These are phyloP conservation scores for Xyliphius kryptos DNA, from an alignment of 2,113 vertebrate genomes.

Conservation along the genomic window DNA sequence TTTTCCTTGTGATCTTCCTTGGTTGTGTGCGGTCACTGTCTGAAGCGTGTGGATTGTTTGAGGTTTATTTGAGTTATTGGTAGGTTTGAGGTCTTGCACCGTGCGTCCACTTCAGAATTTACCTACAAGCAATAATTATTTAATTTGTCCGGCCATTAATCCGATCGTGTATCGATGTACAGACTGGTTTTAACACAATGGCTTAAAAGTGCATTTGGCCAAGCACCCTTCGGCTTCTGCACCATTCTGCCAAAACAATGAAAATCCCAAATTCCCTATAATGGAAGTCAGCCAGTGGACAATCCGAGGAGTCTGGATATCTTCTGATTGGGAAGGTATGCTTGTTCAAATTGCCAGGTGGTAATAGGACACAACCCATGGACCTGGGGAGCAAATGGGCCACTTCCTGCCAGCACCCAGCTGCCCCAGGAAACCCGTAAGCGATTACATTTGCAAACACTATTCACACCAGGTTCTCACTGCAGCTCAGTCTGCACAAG, in stretches of 20 bases:
- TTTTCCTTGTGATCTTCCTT: conserved; percentile 46
- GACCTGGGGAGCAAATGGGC: conserved; percentile 30
- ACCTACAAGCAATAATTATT: conserved; percentile 4
- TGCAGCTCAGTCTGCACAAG: too few relatives aligned
- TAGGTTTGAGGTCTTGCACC: not conserved
- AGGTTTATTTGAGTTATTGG: too few relatives aligned
- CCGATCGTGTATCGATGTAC: too few relatives aligned
- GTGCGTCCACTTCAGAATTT: conserved; percentile 3
- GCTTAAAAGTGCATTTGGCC: too few relatives aligned
- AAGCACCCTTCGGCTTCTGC: too few relatives aligned
- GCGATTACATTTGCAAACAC: too few relatives aligned
- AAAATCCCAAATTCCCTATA: conserved; percentile 21
- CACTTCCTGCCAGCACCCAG: conserved; percentile 46
- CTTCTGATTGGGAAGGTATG: not conserved
- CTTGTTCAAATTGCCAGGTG: conserved; percentile 31
- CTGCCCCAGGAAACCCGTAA: conserved; percentile 34
- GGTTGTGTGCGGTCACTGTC: not conserved
- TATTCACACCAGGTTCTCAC: too few relatives aligned
- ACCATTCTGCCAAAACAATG: too few relatives aligned
- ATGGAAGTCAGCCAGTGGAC: conserved; percentile 19
- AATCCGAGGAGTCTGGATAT: conserved; percentile 12
- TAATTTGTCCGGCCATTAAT: too few relatives aligned
- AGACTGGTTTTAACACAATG: too few relatives aligned
- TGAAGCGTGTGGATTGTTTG: too few relatives aligned
- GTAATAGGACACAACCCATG: conserved; percentile 39